Conservation (phyloP, 1,140 invertebrate species). For the Steinernema khuongi region DNA sequence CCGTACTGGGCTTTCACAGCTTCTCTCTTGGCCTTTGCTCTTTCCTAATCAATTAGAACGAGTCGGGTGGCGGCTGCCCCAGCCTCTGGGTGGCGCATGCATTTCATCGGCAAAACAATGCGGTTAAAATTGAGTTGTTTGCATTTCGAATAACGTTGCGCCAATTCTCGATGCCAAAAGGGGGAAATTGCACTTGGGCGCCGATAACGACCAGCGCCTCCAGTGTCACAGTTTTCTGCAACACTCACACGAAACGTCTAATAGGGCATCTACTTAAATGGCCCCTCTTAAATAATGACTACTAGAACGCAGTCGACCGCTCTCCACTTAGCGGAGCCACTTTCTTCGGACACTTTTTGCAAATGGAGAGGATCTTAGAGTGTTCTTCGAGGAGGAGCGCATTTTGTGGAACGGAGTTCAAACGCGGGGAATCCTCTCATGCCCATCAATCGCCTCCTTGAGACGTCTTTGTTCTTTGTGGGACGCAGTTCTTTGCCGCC, state of each 20-base stretch:
- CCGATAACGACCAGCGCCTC: neutral
- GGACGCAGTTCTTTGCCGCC: neutral
- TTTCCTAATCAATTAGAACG: constrained; percentile 7
- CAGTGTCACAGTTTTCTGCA: neutral
- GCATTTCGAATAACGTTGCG: neutral
- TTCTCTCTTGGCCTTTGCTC: constrained; percentile 9
- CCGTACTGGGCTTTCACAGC: constrained; percentile 21
- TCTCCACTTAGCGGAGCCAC: no score
- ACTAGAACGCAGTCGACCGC: no score
- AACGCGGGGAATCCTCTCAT: neutral
- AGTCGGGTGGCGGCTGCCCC: neutral
- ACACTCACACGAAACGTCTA: no score
- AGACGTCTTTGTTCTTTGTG: neutral
- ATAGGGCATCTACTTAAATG: no score
- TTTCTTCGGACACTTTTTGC: no score
- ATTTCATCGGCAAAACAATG: neutral
- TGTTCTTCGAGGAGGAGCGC: no score
- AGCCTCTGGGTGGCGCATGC: neutral
- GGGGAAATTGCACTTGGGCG: neutral
- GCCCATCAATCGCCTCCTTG: neutral
- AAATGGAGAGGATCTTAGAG: neutral
- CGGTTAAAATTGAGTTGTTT: neutral
- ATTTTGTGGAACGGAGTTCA: no score
- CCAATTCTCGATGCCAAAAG: neutral
- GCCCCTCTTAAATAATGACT: no score